Evolutionary conservation across 2,888 invertebrate species (phyloP).

Genomic region (Epistrophella euchroma): DNA sequence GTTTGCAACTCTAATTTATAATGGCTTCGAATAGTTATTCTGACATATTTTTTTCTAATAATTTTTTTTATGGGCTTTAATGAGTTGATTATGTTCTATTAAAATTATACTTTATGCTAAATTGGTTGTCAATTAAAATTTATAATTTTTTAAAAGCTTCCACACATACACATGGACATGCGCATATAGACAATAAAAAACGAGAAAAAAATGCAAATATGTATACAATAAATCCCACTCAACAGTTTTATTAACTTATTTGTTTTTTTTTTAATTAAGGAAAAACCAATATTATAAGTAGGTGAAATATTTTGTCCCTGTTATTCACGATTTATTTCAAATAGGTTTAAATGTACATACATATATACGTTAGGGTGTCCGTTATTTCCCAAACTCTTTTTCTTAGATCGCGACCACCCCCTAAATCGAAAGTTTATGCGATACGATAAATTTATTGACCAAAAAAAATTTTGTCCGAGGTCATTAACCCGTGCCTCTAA

Average conservation of each 20-base stretch:
- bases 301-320: too few relatives aligned
- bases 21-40: conserved; percentile 5
- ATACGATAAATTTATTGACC: too few relatives aligned
- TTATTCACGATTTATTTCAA: too few relatives aligned
- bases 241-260: neutral
- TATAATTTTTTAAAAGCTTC: conserved; percentile 15
- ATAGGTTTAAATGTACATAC: too few relatives aligned
- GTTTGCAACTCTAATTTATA: conserved; percentile 49
- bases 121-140: conserved; percentile 43
- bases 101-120: conserved; percentile 43
- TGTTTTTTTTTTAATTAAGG: neutral
- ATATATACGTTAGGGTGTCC: too few relatives aligned
- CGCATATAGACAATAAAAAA: neutral
- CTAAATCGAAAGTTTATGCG: too few relatives aligned
- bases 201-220: conserved; percentile 18
- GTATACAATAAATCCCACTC: conserved; percentile 23
- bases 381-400: too few relatives aligned
- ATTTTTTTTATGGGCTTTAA: conserved; percentile 35
- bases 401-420: too few relatives aligned
- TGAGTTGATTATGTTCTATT: conserved; percentile 48
- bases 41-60: conserved; percentile 45
- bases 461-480: too few relatives aligned
- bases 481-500: too few relatives aligned
- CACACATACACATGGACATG: neutral
- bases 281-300: neutral